Evolutionary conservation across 2,113 vertebrate genomes (phyloP).

Genomic region (Neotragus moschatus): DNA sequence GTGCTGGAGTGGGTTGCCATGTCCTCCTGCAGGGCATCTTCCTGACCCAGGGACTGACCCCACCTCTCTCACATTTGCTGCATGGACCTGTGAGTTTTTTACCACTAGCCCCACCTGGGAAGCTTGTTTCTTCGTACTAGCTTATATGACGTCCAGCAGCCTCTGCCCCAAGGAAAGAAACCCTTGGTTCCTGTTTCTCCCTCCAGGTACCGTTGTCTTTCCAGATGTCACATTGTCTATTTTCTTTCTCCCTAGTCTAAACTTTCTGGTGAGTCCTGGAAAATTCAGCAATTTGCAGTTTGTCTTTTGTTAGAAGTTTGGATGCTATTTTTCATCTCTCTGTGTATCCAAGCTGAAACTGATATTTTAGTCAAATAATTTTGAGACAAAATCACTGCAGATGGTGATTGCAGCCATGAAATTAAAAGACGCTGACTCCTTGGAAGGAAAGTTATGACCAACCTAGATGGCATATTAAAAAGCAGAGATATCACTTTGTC

Average conservation of each 20-base stretch:
- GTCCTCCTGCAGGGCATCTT: background rate
- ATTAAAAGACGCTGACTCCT: too few relatives aligned
- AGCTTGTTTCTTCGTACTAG: background rate
- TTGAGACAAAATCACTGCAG: background rate
- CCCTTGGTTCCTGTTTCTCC: background rate
- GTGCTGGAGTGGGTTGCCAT: background rate
- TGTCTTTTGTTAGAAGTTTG: background rate
- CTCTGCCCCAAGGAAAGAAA: background rate
- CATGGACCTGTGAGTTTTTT: background rate
- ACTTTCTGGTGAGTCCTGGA: background rate
- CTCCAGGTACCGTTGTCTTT: background rate
- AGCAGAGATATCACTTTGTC: too few relatives aligned
- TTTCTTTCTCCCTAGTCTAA: background rate
- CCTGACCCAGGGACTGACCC: background rate
- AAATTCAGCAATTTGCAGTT: background rate
- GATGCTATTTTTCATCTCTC: background rate
- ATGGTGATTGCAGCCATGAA: too few relatives aligned
- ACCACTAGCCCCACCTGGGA: background rate
- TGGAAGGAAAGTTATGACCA: too few relatives aligned
- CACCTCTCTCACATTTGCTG: background rate
- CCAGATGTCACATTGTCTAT: background rate
- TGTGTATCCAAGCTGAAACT: background rate
- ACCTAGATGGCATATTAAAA: too few relatives aligned
- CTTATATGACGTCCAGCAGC: background rate
- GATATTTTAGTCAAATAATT: background rate